A percentile compares a stretch with the other conserved stretches of the same genome.
Evolutionary conservation across 2,888 invertebrate species (phyloP).

Genomic region (Mesorhabditis belari): DNA sequence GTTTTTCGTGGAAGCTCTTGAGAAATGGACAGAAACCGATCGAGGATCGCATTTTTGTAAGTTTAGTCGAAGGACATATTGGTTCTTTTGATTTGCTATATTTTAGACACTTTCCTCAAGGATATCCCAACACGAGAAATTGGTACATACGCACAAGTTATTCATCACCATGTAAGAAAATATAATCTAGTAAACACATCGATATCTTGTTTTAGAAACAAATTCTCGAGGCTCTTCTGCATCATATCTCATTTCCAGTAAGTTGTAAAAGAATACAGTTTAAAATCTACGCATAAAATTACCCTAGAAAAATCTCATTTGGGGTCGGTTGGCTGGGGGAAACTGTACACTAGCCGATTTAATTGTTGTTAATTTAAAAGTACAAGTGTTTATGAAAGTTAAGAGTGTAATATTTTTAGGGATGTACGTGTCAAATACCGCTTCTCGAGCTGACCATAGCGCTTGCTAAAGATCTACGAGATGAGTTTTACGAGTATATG

Average conservation of each 20-base stretch:
- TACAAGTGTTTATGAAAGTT: too few relatives aligned
- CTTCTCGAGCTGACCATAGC: slow-evolving; percentile 31
- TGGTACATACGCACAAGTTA: slow-evolving; percentile 72
- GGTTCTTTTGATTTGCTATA: neutral
- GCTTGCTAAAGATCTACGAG: slow-evolving; percentile 30
- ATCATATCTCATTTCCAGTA: slow-evolving; percentile 69
- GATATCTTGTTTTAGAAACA: slow-evolving; percentile 5
- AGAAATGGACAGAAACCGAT: slow-evolving; percentile 79
- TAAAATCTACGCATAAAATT: too few relatives aligned
- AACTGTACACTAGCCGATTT: slow-evolving; percentile 13
- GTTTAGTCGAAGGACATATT: slow-evolving; percentile 60
- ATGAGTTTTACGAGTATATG: slow-evolving; percentile 33
- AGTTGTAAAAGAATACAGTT: slow-evolving; percentile 50
- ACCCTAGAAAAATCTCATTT: neutral
- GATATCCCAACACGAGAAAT: slow-evolving; percentile 68
- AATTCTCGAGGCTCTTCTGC: slow-evolving; percentile 61
- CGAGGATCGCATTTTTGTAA: slow-evolving; percentile 68
- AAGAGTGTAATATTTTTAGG: too few relatives aligned
- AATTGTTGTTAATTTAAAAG: too few relatives aligned
- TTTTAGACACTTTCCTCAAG: slow-evolving; percentile 64
- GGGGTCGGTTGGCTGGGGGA: slow-evolving; percentile 1
- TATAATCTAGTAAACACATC: neutral
- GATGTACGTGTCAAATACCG: too few relatives aligned
- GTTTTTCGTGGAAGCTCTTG: slow-evolving; percentile 72
- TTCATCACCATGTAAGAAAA: slow-evolving; percentile 61